These are phyloP conservation scores for Polymixis flavicincta DNA, from an alignment of 2,888 invertebrate species.

Conservation along the genomic window DNA sequence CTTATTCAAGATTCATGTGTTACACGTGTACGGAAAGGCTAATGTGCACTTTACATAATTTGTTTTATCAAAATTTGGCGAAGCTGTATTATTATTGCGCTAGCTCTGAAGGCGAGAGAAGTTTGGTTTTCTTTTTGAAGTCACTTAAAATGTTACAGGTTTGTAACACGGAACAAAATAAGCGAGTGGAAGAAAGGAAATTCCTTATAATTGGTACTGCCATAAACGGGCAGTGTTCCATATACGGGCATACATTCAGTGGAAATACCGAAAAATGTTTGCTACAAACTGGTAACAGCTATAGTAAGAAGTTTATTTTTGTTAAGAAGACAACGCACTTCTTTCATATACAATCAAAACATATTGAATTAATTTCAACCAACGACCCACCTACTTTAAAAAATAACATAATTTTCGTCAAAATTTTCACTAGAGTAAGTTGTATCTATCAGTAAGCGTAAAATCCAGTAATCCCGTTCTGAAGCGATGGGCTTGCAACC, in stretches of 20 bases:
- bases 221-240: neutral
- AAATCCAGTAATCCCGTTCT: constrained; percentile 41
- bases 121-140: constrained; percentile 24
- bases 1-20: constrained; percentile 52
- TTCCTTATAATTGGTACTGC: neutral
- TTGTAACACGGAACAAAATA: neutral
- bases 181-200: neutral
- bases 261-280: neutral
- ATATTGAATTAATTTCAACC: neutral
- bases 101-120: neutral
- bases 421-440: constrained; percentile 1
- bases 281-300: too few species aligned
- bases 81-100: constrained; percentile 18
- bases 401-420: neutral
- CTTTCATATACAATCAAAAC: neutral
- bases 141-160: constrained; percentile 14
- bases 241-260: neutral
- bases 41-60: constrained; percentile 60
- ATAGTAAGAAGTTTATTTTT: too few species aligned
- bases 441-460: constrained; percentile 19
- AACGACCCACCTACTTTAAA: neutral
- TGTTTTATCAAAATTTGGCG: constrained; percentile 36
- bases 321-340: neutral
- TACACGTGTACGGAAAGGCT: constrained; percentile 49
- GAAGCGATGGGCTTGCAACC: constrained; percentile 49